Evolutionary conservation across 1,140 invertebrate species (phyloP).

Genomic region (Platyura marginata): DNA sequence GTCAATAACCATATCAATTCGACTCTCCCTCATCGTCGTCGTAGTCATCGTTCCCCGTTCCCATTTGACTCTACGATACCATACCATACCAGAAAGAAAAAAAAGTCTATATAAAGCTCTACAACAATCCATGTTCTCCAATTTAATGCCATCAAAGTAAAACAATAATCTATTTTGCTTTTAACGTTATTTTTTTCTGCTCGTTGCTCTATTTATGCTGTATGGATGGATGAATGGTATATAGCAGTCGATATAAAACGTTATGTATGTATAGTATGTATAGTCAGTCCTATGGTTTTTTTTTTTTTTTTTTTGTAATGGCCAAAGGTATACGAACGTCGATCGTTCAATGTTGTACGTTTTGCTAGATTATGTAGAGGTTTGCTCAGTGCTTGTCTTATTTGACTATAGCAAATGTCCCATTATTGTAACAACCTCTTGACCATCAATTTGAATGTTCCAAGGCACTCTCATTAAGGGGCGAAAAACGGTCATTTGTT

Average conservation of each 20-base stretch:
- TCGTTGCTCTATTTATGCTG: neutral
- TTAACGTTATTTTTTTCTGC: neutral
- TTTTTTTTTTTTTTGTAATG: no score
- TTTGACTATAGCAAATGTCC: neutral
- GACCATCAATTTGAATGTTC: neutral
- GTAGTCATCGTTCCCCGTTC: neutral
- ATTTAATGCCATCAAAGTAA: neutral
- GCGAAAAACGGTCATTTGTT: neutral
- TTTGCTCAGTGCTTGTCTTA: neutral
- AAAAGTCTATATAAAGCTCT: neutral
- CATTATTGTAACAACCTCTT: neutral
- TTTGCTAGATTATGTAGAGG: no score
- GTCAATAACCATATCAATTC: constrained; percentile 3
- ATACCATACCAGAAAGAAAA: neutral
- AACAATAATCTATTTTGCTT: neutral
- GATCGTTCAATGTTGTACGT: no score
- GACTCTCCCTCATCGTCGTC: neutral
- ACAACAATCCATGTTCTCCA: neutral
- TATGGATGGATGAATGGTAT: no score
- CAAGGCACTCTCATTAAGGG: neutral
- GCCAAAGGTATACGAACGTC: no score
- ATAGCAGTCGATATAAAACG: no score
- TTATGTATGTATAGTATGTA: no score
- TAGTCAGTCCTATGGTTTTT: no score
- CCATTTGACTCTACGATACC: neutral